Percentiles rank a stretch among this genome's conserved stretches.
These are phyloP conservation scores for mouse (Mus musculus) DNA, from an alignment of 2,113 vertebrate species.

Conservation along the genomic window DNA sequence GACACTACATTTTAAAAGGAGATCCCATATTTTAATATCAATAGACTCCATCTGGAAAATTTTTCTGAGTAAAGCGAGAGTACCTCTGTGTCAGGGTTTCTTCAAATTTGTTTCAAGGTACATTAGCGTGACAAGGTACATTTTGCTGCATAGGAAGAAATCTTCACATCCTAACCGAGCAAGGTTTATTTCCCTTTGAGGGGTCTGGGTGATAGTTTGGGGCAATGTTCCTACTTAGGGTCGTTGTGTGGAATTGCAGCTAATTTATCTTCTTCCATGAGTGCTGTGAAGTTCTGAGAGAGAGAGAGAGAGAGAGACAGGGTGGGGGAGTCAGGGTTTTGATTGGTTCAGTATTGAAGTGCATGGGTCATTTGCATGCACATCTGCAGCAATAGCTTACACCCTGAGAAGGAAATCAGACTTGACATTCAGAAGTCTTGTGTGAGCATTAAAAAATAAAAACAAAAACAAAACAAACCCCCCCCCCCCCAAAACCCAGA, in stretches of 20 bases:
- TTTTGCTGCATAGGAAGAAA: not conserved
- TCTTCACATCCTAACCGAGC: not conserved
- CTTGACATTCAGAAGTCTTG: not conserved
- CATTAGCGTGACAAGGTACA: not conserved
- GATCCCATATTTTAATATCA: not conserved
- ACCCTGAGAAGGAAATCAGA: not conserved
- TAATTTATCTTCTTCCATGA: not conserved
- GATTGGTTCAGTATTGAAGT: not conserved
- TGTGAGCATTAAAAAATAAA: not conserved
- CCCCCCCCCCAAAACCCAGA: not conserved
- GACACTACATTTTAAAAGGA: not conserved
- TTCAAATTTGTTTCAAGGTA: conserved; percentile 26
- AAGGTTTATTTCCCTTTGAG: not conserved
- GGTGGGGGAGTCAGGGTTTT: not conserved
- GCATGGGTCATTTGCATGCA: not conserved
- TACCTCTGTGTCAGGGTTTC: not conserved
- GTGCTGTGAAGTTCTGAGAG: not conserved
- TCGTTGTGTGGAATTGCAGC: not conserved
- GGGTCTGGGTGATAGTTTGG: not conserved
- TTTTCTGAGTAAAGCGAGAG: not conserved
- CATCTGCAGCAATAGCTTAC: not conserved
- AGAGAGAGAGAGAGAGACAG: no score
- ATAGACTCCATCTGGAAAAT: not conserved
- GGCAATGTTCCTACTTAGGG: not conserved
- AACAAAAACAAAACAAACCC: not conserved